These are phyloP conservation scores for Calliopum simillimum DNA, from an alignment of 2,888 invertebrate genomes.

Conservation along the genomic window DNA sequence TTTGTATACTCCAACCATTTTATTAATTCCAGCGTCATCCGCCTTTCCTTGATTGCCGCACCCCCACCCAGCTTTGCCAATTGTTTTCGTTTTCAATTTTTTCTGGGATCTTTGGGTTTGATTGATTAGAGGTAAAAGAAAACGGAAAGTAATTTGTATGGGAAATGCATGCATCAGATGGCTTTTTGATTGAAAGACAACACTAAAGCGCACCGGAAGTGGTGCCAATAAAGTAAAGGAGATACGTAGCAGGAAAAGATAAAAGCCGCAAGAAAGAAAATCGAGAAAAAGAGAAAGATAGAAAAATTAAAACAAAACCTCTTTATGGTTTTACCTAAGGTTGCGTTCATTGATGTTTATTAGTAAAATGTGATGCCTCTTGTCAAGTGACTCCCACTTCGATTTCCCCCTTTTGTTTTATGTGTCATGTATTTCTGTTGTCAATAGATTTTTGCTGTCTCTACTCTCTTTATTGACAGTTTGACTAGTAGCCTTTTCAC, in stretches of 20 bases:
- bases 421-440: slow-evolving; percentile 2
- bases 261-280: too few relatives aligned
- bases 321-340: too few relatives aligned
- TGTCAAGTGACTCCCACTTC: too few relatives aligned
- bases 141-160: slow-evolving; percentile 16
- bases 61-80: neutral
- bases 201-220: slow-evolving; percentile 8
- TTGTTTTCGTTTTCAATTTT: slow-evolving; percentile 19
- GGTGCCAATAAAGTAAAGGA: slow-evolving; percentile 8
- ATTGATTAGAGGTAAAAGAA: slow-evolving; percentile 57
- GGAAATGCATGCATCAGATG: slow-evolving; percentile 22
- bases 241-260: neutral
- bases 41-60: neutral
- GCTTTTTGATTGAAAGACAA: slow-evolving; percentile 36
- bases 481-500: neutral
- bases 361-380: too few relatives aligned
- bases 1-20: too few relatives aligned
- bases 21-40: neutral
- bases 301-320: too few relatives aligned
- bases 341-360: too few relatives aligned
- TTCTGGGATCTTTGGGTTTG: slow-evolving; percentile 42
- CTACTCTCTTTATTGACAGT: neutral
- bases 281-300: too few relatives aligned
- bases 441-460: neutral
- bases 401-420: neutral